These are phyloP conservation scores for Lucifuga dentata DNA, from an alignment of 2,113 vertebrate species.

Conservation along the genomic window DNA sequence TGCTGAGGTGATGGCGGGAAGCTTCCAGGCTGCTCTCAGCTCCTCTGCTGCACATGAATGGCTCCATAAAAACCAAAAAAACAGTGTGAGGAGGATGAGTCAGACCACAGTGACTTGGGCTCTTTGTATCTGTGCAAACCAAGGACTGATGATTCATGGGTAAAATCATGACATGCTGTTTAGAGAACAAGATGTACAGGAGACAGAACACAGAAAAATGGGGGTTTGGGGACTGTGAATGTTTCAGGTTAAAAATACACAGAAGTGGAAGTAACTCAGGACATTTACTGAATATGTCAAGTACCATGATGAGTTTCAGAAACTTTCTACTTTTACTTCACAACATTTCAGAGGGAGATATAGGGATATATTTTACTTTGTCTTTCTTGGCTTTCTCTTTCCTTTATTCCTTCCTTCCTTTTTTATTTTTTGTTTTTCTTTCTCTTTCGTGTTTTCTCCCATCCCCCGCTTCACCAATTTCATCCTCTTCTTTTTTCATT, in stretches of 20 bases:
- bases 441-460: too few species aligned
- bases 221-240: conserved; percentile 17
- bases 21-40: neutral
- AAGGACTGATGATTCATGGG: conserved; percentile 59
- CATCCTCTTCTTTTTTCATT: too few species aligned
- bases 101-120: conserved; percentile 48
- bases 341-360: too few species aligned
- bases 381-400: neutral
- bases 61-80: conserved; percentile 20
- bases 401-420: too few species aligned
- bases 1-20: conserved; percentile 44
- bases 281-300: too few species aligned
- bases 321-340: conserved; percentile 12
- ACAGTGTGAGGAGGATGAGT: conserved; percentile 57
- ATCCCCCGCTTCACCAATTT: too few species aligned
- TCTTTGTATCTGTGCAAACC: conserved; percentile 63
- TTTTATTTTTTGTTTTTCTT: too few species aligned
- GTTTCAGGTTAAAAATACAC: conserved; percentile 41
- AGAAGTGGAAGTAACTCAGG: too few species aligned
- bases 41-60: conserved; percentile 54
- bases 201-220: conserved; percentile 35
- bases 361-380: conserved; percentile 19
- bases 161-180: conserved; percentile 43
- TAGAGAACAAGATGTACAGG: conserved; percentile 36
- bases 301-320: too few species aligned